Percentiles rank a stretch among this genome's conserved stretches.
These are phyloP conservation scores for Oryctolagus cuniculus DNA, from an alignment of 2,113 vertebrate genomes.

Conservation along the genomic window DNA sequence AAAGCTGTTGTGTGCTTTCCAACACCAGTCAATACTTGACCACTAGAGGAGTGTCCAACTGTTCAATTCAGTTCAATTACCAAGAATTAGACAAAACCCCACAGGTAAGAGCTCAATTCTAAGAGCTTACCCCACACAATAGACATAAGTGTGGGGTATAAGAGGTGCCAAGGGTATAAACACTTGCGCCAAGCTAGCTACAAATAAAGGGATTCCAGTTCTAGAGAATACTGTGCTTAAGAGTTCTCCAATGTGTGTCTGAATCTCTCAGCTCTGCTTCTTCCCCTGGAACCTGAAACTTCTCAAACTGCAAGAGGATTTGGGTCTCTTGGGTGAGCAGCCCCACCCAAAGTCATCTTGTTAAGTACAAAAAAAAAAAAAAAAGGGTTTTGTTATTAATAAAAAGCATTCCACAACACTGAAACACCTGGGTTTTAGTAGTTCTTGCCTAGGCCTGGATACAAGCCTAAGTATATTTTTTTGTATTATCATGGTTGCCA, in stretches of 20 bases:
- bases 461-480: not conserved
- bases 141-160: accelerated
- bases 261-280: accelerated
- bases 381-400: not conserved
- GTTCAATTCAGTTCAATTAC: not conserved
- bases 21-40: not conserved
- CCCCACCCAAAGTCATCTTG: not conserved
- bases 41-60: accelerated
- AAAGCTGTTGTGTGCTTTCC: not conserved
- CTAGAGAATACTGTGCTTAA: not conserved
- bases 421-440: not conserved
- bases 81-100: not conserved
- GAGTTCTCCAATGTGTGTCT: not conserved
- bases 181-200: accelerated
- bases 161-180: not conserved
- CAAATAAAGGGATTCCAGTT: not conserved
- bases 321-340: not conserved
- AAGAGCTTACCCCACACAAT: not conserved
- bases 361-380: not conserved
- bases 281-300: not conserved
- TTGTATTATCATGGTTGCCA: not conserved
- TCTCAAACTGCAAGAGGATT: not conserved
- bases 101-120: accelerated
- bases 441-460: not conserved
- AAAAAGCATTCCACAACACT: not conserved